These are phyloP conservation scores for Aethes cnicana DNA, from an alignment of 2,888 invertebrate species.

Conservation along the genomic window DNA sequence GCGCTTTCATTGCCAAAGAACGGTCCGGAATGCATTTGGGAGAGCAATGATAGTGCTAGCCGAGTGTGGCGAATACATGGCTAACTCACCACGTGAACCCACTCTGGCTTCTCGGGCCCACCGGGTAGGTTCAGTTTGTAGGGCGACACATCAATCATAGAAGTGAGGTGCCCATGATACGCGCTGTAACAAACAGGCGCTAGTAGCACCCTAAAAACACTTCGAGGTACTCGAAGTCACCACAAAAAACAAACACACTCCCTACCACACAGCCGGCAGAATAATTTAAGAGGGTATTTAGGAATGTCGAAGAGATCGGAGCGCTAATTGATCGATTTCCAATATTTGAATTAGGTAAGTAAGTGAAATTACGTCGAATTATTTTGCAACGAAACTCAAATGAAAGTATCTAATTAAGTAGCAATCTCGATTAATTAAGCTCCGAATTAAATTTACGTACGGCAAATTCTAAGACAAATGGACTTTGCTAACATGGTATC, in stretches of 20 bases:
- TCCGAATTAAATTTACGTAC: background rate
- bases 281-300: constrained; percentile 11
- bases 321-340: background rate
- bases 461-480: background rate
- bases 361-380: background rate
- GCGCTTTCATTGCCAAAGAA: too few relatives aligned
- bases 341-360: constrained; percentile 4
- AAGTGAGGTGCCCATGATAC: constrained; percentile 98
- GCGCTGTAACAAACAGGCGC: constrained; percentile 91
- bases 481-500: background rate
- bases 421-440: background rate
- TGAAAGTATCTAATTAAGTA: background rate
- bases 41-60: background rate
- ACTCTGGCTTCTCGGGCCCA: constrained; percentile 90
- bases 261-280: constrained; percentile 34
- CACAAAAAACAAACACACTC: constrained; percentile 33
- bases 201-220: constrained; percentile 76
- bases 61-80: constrained; percentile 42
- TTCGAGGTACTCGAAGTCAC: constrained; percentile 61
- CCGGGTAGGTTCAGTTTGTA: constrained; percentile 97
- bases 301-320: constrained; percentile 11
- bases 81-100: constrained; percentile 92
- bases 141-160: constrained; percentile 98
- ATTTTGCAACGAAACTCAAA: background rate
- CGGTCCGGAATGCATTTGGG: background rate